Percentiles rank a stretch among this genome's conserved stretches.
Conservation (phyloP, 2,888 invertebrate species). For the Camponotus fellah region DNA sequence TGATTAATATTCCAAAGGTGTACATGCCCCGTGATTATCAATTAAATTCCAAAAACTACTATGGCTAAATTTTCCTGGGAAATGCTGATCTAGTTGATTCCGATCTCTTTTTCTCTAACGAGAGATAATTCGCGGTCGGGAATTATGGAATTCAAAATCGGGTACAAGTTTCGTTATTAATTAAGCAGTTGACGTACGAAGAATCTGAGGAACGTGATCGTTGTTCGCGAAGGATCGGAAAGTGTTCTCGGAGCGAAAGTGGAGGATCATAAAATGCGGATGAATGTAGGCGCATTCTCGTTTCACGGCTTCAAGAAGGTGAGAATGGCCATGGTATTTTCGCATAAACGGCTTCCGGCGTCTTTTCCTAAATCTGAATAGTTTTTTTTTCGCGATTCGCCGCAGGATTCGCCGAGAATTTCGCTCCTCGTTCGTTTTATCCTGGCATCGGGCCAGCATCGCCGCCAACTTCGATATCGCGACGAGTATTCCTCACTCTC, state of each 20-base stretch:
- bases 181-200: not conserved
- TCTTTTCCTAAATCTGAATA: conserved; percentile 24
- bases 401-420: conserved; percentile 11
- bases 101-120: not conserved
- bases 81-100: conserved; percentile 3
- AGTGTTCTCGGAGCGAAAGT: conserved; percentile 15
- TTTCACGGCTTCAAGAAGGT: conserved; percentile 53
- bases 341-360: not conserved
- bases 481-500: conserved; percentile 16
- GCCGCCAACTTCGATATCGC: conserved; percentile 10
- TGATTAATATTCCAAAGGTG: not conserved
- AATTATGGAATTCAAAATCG: not conserved
- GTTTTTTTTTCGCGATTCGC: conserved; percentile 4
- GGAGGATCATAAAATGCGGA: conserved; percentile 44
- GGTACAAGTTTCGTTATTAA: not conserved
- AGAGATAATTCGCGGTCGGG: not conserved
- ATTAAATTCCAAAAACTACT: not conserved
- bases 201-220: conserved; percentile 9
- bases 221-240: not conserved
- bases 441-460: conserved; percentile 35
- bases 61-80: not conserved
- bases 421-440: conserved; percentile 30
- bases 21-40: not conserved
- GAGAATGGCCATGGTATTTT: conserved; percentile 27
- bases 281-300: conserved; percentile 51